phyloP scores from a whole-genome alignment of 1,140 invertebrate species.

The Brachionus rubens region DNA sequence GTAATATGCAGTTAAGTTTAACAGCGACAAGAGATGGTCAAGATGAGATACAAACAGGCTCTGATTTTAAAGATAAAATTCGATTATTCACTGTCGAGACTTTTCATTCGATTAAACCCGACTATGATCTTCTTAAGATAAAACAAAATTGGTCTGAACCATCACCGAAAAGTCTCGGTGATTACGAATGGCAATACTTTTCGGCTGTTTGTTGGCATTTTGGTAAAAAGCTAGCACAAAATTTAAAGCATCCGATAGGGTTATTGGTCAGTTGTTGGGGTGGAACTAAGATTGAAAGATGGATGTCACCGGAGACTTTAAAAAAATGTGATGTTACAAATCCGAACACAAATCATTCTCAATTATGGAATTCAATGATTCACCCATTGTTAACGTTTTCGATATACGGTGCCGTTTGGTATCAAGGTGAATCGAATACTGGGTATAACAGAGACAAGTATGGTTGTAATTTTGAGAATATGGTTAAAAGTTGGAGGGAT shows the following conservation, averaged over 20 bases:
- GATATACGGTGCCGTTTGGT: slow-evolving; percentile 55
- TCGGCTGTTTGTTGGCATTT: slow-evolving; percentile 56
- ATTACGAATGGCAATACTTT: slow-evolving; percentile 49
- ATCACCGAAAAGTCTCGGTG: not conserved
- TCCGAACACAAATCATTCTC: slow-evolving; percentile 2
- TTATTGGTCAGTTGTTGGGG: slow-evolving; percentile 53
- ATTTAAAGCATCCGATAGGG: slow-evolving; percentile 52
- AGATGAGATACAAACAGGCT: not conserved
- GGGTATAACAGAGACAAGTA: slow-evolving; percentile 48
- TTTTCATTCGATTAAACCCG: not conserved
- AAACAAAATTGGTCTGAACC: not conserved
- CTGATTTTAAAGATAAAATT: not conserved
- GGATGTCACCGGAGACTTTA: slow-evolving; percentile 53
- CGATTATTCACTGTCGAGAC: not conserved
- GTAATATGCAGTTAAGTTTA: slow-evolving; percentile 54
- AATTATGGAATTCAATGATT: slow-evolving; percentile 55
- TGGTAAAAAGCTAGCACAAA: slow-evolving; percentile 51
- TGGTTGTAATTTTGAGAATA: slow-evolving; percentile 53
- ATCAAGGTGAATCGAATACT: slow-evolving; percentile 53
- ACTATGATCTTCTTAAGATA: not conserved
- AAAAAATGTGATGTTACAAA: slow-evolving; percentile 49
- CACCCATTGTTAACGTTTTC: slow-evolving; percentile 52
- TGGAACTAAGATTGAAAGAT: slow-evolving; percentile 54
- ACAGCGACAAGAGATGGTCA: not conserved
- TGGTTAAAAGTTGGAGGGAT: slow-evolving; percentile 54